phyloP scores from a whole-genome alignment of 2,888 invertebrate species.

The Polylopha cassiicola region DNA sequence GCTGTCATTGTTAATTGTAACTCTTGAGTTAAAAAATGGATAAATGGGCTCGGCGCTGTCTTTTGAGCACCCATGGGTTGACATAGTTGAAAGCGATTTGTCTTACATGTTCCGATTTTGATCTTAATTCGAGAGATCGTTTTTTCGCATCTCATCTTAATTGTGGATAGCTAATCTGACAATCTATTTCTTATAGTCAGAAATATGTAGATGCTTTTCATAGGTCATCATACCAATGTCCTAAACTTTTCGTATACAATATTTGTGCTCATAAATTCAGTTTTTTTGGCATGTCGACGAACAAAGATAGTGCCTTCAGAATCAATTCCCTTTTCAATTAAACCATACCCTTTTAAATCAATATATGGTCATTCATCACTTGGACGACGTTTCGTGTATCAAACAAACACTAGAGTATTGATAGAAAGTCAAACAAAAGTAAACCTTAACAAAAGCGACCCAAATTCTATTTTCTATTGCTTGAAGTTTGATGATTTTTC shows the following conservation, averaged over 20 bases:
- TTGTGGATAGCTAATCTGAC: slow-evolving; percentile 40
- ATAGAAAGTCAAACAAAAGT: slow-evolving; percentile 35
- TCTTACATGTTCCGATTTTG: slow-evolving; percentile 64
- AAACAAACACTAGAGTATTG: slow-evolving; percentile 36
- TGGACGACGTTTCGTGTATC: slow-evolving; percentile 51
- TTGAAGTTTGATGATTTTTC: slow-evolving; percentile 29
- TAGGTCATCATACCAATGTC: no score
- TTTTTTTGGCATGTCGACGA: slow-evolving; percentile 56
- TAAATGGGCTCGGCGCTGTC: slow-evolving; percentile 54
- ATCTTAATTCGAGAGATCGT: slow-evolving; percentile 55
- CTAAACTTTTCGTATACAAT: slow-evolving; percentile 23
- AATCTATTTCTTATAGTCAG: slow-evolving; percentile 27
- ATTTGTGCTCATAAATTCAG: slow-evolving; percentile 42
- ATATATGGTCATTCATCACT: slow-evolving; percentile 62
- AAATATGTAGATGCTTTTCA: no score
- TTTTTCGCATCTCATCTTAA: slow-evolving; percentile 63
- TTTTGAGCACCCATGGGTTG: slow-evolving; percentile 61
- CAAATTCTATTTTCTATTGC: slow-evolving; percentile 28
- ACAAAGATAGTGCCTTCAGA: slow-evolving; percentile 43
- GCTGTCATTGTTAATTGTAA: slow-evolving; percentile 69
- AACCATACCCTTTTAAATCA: slow-evolving; percentile 66
- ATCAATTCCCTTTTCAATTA: slow-evolving; percentile 48
- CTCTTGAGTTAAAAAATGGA: slow-evolving; percentile 59
- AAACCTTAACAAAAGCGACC: slow-evolving; percentile 31
- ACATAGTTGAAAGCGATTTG: slow-evolving; percentile 68